Percentiles rank a stretch among this genome's conserved stretches.
phyloP scores from a whole-genome alignment of 2,888 invertebrate genomes.

The Apamea anceps region DNA sequence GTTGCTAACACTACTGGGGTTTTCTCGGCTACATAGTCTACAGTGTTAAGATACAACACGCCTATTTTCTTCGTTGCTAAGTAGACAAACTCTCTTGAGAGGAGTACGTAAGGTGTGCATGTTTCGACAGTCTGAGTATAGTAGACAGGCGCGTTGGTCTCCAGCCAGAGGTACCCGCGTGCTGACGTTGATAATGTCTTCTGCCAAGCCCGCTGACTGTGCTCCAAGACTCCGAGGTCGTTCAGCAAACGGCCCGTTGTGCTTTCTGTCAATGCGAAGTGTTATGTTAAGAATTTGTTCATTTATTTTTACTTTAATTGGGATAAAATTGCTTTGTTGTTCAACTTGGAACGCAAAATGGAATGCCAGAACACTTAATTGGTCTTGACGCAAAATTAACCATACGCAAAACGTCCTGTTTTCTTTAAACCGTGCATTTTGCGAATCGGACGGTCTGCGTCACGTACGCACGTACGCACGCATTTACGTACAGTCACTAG shows the following conservation, averaged over 20 bases:
- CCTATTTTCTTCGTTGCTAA: slow-evolving; percentile 89
- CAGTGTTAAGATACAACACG: slow-evolving; percentile 86
- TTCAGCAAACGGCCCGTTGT: slow-evolving; percentile 92
- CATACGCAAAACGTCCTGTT: neutral
- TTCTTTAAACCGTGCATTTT: neutral
- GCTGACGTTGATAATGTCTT: slow-evolving; percentile 91
- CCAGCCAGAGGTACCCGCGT: slow-evolving; percentile 92
- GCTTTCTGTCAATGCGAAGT: slow-evolving; percentile 88
- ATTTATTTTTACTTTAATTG: neutral
- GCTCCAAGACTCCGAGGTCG: slow-evolving; percentile 91
- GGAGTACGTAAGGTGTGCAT: slow-evolving; percentile 91
- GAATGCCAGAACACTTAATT: neutral
- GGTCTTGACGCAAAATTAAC: neutral
- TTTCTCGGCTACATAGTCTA: slow-evolving; percentile 88
- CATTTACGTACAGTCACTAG: neutral
- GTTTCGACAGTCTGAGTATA: slow-evolving; percentile 89
- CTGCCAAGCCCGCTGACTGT: slow-evolving; percentile 91
- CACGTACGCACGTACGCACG: no score
- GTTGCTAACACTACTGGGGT: slow-evolving; percentile 83
- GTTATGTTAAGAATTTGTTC: neutral
- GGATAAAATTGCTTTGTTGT: neutral
- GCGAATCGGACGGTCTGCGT: neutral
- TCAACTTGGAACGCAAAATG: neutral
- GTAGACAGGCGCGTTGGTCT: slow-evolving; percentile 92
- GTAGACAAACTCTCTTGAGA: slow-evolving; percentile 90